Evolutionary conservation across 2,888 invertebrate genomes (phyloP).

Genomic region (Kuschelorhynchus macadamiae): DNA sequence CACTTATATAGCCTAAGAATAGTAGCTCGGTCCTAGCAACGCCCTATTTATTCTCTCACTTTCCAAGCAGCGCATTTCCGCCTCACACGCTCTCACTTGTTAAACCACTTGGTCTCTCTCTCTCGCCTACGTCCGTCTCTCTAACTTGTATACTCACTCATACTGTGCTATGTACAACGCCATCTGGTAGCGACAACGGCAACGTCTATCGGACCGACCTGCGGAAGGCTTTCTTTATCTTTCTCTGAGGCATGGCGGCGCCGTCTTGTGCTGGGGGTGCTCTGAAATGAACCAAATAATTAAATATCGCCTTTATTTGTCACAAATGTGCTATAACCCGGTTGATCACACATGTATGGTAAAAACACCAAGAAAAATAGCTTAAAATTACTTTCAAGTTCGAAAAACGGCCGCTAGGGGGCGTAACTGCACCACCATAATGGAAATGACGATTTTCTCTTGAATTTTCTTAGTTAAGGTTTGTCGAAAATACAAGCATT

Average conservation of each 20-base stretch:
- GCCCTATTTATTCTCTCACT: slow-evolving; percentile 3
- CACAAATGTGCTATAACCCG: too few relatives aligned
- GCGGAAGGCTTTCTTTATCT: slow-evolving; percentile 69
- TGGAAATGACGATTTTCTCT: too few relatives aligned
- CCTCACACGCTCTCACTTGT: slow-evolving; percentile 15
- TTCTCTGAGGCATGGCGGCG: slow-evolving; percentile 60
- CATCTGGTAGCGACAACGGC: slow-evolving; percentile 1
- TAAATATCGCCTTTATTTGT: neutral
- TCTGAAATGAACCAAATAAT: slow-evolving; percentile 53
- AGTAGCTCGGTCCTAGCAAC: slow-evolving; percentile 28
- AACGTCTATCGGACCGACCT: slow-evolving; percentile 59
- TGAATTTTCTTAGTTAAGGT: too few relatives aligned
- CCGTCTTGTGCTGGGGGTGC: slow-evolving; percentile 57
- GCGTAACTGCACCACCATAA: too few relatives aligned
- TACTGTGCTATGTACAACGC: slow-evolving; percentile 40
- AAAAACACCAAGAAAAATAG: too few relatives aligned
- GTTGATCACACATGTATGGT: too few relatives aligned
- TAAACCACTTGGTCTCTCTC: slow-evolving; percentile 7
- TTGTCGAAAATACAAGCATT: too few relatives aligned
- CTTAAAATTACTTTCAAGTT: too few relatives aligned
- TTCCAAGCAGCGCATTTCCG: slow-evolving; percentile 2
- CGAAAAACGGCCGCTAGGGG: too few relatives aligned
- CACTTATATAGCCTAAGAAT: slow-evolving; percentile 34
- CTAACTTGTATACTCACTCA: slow-evolving; percentile 32
- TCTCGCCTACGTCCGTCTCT: slow-evolving; percentile 16